Evolutionary conservation across 2,888 invertebrate genomes (phyloP).

Genomic region (Linnaemya vulpina): DNA sequence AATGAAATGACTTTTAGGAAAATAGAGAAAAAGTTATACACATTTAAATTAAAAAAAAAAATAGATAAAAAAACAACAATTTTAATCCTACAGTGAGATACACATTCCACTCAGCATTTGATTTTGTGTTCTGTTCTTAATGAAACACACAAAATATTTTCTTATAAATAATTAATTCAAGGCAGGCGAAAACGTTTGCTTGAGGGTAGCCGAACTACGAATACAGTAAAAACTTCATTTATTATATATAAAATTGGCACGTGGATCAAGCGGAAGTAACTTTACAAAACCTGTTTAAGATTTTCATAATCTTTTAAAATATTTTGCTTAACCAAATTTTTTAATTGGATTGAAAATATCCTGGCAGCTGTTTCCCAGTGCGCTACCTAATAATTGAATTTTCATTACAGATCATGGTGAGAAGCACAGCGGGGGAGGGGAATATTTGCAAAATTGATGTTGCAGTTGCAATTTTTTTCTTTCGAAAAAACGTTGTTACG

Average conservation of each 20-base stretch:
- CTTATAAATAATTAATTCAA: constrained; percentile 21
- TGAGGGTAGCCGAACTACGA: constrained; percentile 8
- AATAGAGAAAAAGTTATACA: constrained; percentile 20
- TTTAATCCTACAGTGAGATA: constrained; percentile 53
- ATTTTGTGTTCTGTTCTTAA: constrained; percentile 28
- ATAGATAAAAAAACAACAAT: constrained; percentile 27
- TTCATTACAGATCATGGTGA: too few species aligned
- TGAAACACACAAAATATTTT: constrained; percentile 36
- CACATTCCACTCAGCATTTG: constrained; percentile 40
- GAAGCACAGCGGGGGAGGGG: too few species aligned
- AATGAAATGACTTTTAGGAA: constrained; percentile 62
- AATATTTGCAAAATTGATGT: too few species aligned
- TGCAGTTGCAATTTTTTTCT: too few species aligned
- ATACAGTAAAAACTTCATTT: background rate
- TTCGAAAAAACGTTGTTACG: too few species aligned
- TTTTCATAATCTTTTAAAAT: too few species aligned
- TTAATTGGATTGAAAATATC: too few species aligned
- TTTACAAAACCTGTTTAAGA: too few species aligned
- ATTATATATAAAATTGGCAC: background rate
- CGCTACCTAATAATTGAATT: too few species aligned
- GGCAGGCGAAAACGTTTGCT: constrained; percentile 9
- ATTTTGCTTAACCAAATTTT: too few species aligned
- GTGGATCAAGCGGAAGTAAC: too few species aligned
- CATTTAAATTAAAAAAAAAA: constrained; percentile 9
- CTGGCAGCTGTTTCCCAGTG: too few species aligned